phyloP scores from a whole-genome alignment of 2,113 vertebrate species.

The Hyla sarda region DNA sequence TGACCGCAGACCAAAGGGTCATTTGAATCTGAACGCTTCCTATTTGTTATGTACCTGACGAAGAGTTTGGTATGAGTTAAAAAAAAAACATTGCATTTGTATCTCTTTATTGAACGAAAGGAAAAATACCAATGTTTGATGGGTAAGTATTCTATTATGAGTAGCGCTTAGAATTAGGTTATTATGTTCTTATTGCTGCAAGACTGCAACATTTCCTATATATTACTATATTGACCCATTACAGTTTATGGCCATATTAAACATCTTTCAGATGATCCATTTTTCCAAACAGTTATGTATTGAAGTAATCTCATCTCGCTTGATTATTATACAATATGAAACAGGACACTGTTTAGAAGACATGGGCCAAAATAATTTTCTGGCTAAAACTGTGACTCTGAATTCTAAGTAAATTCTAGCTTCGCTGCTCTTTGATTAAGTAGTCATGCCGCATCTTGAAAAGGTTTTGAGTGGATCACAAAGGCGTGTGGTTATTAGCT shows the following conservation, averaged over 20 bases:
- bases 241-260: neutral
- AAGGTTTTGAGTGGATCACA: slow-evolving; percentile 57
- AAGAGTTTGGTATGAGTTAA: too few species aligned
- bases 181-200: too few species aligned
- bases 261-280: neutral
- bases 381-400: neutral
- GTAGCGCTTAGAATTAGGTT: too few species aligned
- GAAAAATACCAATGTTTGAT: too few species aligned
- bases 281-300: neutral
- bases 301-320: neutral
- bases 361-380: neutral
- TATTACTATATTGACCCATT: too few species aligned
- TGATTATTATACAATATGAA: neutral
- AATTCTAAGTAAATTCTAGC: slow-evolving; percentile 25
- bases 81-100: too few species aligned
- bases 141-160: too few species aligned
- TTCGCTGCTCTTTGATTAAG: slow-evolving; percentile 42
- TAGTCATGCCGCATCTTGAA: slow-evolving; percentile 53
- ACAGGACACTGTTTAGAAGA: slow-evolving; percentile 2
- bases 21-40: too few species aligned
- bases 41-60: too few species aligned
- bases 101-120: too few species aligned
- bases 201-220: too few species aligned
- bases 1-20: too few species aligned
- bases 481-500: slow-evolving; percentile 44